phyloP scores from a whole-genome alignment of 2,797 vertebrate species.

The Apogon hyalosoma region DNA sequence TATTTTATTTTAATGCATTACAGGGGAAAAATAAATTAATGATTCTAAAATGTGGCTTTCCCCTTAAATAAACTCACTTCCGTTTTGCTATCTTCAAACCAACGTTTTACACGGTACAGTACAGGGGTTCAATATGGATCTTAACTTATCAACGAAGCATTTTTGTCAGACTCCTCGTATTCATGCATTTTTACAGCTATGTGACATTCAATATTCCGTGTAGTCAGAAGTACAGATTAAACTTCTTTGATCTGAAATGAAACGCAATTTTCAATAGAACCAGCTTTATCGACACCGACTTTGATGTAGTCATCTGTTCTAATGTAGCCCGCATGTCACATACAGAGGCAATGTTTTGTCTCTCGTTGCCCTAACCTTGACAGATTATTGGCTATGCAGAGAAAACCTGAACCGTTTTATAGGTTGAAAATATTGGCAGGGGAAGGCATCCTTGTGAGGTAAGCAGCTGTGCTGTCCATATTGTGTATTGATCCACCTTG shows the following conservation, averaged over 20 bases:
- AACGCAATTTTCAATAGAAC: conserved; percentile 19
- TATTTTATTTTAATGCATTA: too few relatives aligned
- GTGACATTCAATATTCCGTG: too few relatives aligned
- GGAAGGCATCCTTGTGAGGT: conserved; percentile 78
- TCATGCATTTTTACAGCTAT: too few relatives aligned
- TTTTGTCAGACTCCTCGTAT: too few relatives aligned
- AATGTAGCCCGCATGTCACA: conserved; percentile 47
- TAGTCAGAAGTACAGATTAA: not conserved
- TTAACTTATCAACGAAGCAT: too few relatives aligned
- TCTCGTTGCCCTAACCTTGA: conserved; percentile 79
- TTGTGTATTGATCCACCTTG: conserved; percentile 88
- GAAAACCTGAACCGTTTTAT: conserved; percentile 76
- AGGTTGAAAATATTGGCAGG: conserved; percentile 86
- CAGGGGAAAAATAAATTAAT: too few relatives aligned
- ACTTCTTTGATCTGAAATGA: conserved; percentile 7
- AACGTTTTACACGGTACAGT: too few relatives aligned
- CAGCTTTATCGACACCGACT: conserved; percentile 15
- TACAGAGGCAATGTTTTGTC: conserved; percentile 71
- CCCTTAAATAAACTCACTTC: too few relatives aligned
- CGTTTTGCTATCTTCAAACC: too few relatives aligned
- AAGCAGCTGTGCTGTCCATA: conserved; percentile 88
- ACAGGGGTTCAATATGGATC: too few relatives aligned
- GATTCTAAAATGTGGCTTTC: too few relatives aligned
- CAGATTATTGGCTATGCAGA: conserved; percentile 80
- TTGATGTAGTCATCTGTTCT: conserved; percentile 32